Base-by-base conservation (phyloP, 2,113 vertebrate genomes). In the Xiphophorus hellerii region DNA sequence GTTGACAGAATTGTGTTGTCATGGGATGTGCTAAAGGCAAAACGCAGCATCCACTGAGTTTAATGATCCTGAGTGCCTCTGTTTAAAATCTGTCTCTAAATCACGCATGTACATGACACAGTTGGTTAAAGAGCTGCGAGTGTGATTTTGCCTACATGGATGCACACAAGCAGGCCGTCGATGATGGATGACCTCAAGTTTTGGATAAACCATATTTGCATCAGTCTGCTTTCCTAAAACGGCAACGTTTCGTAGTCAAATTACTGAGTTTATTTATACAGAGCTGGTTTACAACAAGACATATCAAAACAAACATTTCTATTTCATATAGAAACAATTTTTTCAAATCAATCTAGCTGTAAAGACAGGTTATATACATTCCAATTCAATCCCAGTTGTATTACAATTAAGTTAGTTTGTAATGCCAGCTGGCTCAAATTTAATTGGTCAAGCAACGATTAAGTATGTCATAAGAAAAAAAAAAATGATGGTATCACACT, bases 1-100 rank as follows among this genome's bases (percentile, higher is more conserved):
- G 82, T 87, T 87, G 87, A 90, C 86, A 76, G 78, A 78, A 87
- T 90, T 85, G 73, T 81, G 81, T 84, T 92, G 87, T 92, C 87
- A 89, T 85, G 86, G 86, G 83, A 85, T 83, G 79, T 74, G 84
- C 84, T 87, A 42, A 77, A 84, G 74, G 89, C 83, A 72, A 90
- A 83, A 83, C n/a, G 67, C 74, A 80, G 77, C 75, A 85, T 85
- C 68, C 63, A 17, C 62, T 28, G 37, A 78, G 85, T 85, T 84
- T 78, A 89, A 90, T 84, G 89, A 87, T 85, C 69, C 74, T 42
- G 35, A 42, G 37, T 48, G 64, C 64, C 51, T 73, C 76, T 80
- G 84, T 82, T 84, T 78, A 84, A 89, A 84, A 83, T 71, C 60
- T 66, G 28, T 69, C 2, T 20, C 76, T 84, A 85, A 90, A 92